phyloP scores from a whole-genome alignment of 2,797 vertebrate species.

The Carcharodon carcharias region DNA sequence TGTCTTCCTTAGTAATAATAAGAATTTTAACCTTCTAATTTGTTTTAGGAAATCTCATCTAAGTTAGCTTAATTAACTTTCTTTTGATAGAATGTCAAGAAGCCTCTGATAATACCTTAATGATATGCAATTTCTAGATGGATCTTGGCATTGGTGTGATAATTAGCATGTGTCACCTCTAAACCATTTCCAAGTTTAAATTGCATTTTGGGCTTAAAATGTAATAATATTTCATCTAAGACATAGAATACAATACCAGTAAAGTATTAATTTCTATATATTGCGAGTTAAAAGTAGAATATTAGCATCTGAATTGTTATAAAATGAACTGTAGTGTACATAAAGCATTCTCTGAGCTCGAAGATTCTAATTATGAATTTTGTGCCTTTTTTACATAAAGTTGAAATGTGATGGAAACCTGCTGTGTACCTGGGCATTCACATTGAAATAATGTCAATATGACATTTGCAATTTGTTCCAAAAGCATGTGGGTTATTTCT shows the following conservation, averaged over 20 bases:
- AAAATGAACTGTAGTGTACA: not conserved
- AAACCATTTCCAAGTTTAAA: conserved; percentile 19
- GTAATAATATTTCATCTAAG: not conserved
- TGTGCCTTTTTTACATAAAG: not conserved
- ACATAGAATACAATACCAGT: not conserved
- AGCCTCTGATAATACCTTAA: conserved; percentile 3
- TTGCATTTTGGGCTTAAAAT: not conserved
- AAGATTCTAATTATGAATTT: conserved; percentile 14
- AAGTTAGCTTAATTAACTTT: not conserved
- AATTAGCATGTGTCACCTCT: conserved; percentile 8
- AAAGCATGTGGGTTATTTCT: conserved; percentile 5
- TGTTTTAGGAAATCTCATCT: not conserved
- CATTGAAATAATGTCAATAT: not conserved
- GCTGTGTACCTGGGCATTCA: not conserved
- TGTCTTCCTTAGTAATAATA: conserved; percentile 2
- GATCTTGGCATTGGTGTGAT: conserved; percentile 15
- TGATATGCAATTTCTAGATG: not conserved
- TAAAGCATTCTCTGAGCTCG: not conserved
- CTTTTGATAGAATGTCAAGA: not conserved
- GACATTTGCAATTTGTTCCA: conserved; percentile 14
- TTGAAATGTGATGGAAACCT: not conserved
- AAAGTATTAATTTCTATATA: not conserved
- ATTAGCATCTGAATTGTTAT: conserved; percentile 22
- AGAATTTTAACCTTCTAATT: not conserved
- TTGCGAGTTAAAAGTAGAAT: not conserved